Evolutionary conservation across 1,140 invertebrate species (phyloP).

Genomic region (Pectinophora gossypiella): DNA sequence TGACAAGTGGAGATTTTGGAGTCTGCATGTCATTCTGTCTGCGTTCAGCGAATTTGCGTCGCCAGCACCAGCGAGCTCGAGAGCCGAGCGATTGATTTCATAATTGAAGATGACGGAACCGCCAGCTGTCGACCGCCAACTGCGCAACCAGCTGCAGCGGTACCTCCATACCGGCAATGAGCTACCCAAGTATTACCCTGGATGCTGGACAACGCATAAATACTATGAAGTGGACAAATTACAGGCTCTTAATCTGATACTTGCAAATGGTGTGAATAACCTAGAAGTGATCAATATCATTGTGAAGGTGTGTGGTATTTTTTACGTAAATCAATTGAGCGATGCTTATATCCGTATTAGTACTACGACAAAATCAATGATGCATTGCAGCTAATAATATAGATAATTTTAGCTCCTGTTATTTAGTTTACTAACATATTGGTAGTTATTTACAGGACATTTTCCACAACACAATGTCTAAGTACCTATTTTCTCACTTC

Average conservation of each 20-base stretch:
- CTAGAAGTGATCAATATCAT: slow-evolving; percentile 69
- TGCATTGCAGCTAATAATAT: no score
- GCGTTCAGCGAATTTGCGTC: slow-evolving; percentile 7
- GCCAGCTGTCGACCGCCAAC: slow-evolving; percentile 32
- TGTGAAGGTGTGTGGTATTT: slow-evolving; percentile 51
- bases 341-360: no score
- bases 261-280: slow-evolving; percentile 46
- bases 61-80: background rate
- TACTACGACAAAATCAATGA: no score
- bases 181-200: slow-evolving; percentile 75
- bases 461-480: no score
- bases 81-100: background rate
- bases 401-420: no score
- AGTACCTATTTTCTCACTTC: no score
- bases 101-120: slow-evolving; percentile 17
- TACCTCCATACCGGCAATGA: slow-evolving; percentile 77
- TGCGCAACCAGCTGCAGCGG: slow-evolving; percentile 57
- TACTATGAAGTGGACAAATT: slow-evolving; percentile 70
- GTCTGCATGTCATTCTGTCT: background rate
- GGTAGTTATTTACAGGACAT: no score
- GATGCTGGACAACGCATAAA: slow-evolving; percentile 74
- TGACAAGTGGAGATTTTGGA: background rate
- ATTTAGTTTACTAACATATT: no score
- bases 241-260: slow-evolving; percentile 59
- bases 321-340: background rate